A percentile compares a stretch with the other conserved stretches of the same genome.
Evolutionary conservation across 1,140 invertebrate genomes (phyloP).

Genomic region (Agrypnia vestita): DNA sequence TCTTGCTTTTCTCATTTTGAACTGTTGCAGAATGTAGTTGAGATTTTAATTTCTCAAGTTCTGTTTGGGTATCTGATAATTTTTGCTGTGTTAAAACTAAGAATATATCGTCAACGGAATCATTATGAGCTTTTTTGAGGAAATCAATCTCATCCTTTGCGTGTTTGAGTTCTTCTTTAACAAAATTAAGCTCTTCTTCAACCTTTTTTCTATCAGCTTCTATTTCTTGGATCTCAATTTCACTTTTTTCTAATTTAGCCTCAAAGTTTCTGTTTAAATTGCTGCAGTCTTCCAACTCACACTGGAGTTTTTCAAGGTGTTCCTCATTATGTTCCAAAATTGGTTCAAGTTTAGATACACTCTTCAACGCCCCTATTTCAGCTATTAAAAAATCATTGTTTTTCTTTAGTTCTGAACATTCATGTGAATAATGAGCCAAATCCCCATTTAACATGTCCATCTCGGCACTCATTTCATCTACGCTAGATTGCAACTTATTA

Average conservation of each 20-base stretch:
- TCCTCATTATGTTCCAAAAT: conserved; percentile 81
- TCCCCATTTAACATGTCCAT: conserved; percentile 75
- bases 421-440: conserved; percentile 75
- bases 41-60: conserved; percentile 68
- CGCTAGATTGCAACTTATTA: conserved; percentile 67
- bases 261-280: conserved; percentile 71
- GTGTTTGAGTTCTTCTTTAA: conserved; percentile 70
- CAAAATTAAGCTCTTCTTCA: conserved; percentile 66
- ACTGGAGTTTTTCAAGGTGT: conserved; percentile 75
- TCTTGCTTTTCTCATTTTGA: conserved; percentile 69
- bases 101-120: conserved; percentile 53
- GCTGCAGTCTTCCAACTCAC: conserved; percentile 74
- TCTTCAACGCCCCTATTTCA: conserved; percentile 76
- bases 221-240: conserved; percentile 66
- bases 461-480: conserved; percentile 71
- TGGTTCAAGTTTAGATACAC: conserved; percentile 76
- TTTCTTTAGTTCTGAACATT: conserved; percentile 78
- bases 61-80: conserved; percentile 64
- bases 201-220: conserved; percentile 68
- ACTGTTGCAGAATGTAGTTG: conserved; percentile 64
- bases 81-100: conserved; percentile 64
- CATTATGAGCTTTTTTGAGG: conserved; percentile 63
- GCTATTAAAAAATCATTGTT: conserved; percentile 79
- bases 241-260: conserved; percentile 69
- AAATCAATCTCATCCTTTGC: conserved; percentile 69